Conservation (phyloP, 2,888 invertebrate genomes). For the Hypomecis atomaria region DNA sequence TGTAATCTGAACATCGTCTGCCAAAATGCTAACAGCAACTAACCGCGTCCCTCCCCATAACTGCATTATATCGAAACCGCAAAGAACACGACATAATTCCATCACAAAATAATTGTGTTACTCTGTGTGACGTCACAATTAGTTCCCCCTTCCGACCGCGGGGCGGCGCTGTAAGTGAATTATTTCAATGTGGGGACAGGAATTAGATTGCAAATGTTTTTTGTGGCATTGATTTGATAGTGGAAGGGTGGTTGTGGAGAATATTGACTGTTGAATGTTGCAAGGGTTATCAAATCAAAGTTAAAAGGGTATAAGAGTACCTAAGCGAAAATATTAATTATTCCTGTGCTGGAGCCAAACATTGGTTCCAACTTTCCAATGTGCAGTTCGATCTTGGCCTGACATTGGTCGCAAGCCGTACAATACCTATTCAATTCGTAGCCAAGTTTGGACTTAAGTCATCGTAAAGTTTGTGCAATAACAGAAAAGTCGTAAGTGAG, state of each 20-base stretch:
- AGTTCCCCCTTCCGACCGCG: conserved; percentile 48
- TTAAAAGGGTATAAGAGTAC: no score
- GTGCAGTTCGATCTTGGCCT: no score
- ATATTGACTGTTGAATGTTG: no score
- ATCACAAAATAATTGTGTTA: conserved; percentile 71
- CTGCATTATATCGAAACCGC: conserved; percentile 49
- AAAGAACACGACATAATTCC: conserved; percentile 71
- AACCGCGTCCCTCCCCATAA: conserved; percentile 30
- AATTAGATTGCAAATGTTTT: conserved; percentile 32
- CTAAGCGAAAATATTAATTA: no score
- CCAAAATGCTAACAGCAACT: conserved; percentile 5
- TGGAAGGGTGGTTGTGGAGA: neutral
- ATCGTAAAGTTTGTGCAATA: no score
- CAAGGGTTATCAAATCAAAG: no score
- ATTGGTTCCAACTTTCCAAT: no score
- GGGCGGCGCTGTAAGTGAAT: conserved; percentile 56
- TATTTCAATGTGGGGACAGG: conserved; percentile 36
- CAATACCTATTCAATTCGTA: no score
- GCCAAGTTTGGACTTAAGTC: no score
- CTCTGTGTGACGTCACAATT: conserved; percentile 71
- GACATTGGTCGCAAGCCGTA: no score
- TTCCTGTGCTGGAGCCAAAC: no score
- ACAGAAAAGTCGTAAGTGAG: no score
- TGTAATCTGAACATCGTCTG: neutral
- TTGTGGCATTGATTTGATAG: conserved; percentile 37